Conservation (phyloP, 1,140 invertebrate genomes). For the Zaprionus kolodkinae region DNA sequence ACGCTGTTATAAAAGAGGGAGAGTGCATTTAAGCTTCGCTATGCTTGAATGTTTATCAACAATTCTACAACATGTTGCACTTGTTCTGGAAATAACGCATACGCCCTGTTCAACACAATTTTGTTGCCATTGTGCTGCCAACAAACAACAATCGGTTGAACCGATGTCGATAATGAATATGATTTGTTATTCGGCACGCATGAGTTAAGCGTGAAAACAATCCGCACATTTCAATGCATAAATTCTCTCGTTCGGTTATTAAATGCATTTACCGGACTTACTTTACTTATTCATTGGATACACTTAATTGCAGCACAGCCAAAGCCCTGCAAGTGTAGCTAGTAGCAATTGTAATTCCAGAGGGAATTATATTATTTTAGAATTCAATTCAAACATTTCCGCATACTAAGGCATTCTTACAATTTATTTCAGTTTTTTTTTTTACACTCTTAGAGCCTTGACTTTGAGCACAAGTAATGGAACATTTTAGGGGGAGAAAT, state of each 20-base stretch:
- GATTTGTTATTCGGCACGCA: slow-evolving; percentile 40
- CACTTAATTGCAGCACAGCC: not conserved
- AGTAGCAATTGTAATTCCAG: not conserved
- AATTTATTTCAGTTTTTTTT: not conserved
- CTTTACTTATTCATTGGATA: not conserved
- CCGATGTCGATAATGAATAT: slow-evolving; percentile 26
- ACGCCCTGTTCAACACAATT: slow-evolving; percentile 20
- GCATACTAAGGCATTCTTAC: not conserved
- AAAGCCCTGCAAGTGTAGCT: not conserved
- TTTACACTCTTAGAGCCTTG: not conserved
- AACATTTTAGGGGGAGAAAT: not conserved
- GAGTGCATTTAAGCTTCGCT: slow-evolving; percentile 5
- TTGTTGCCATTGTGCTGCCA: slow-evolving; percentile 1
- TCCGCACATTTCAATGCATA: slow-evolving; percentile 15
- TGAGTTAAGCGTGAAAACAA: slow-evolving; percentile 25
- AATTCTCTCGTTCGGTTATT: slow-evolving; percentile 8
- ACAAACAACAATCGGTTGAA: slow-evolving; percentile 4
- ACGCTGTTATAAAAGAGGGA: not conserved
- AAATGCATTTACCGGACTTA: not conserved
- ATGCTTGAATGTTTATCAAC: not conserved
- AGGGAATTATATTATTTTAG: not conserved
- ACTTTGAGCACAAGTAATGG: not conserved
- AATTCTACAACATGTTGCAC: slow-evolving; percentile 15
- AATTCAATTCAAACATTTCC: not conserved
- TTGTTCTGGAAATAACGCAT: slow-evolving; percentile 32